Conservation (phyloP, 2,888 invertebrate genomes). For the Furcula furcula region DNA sequence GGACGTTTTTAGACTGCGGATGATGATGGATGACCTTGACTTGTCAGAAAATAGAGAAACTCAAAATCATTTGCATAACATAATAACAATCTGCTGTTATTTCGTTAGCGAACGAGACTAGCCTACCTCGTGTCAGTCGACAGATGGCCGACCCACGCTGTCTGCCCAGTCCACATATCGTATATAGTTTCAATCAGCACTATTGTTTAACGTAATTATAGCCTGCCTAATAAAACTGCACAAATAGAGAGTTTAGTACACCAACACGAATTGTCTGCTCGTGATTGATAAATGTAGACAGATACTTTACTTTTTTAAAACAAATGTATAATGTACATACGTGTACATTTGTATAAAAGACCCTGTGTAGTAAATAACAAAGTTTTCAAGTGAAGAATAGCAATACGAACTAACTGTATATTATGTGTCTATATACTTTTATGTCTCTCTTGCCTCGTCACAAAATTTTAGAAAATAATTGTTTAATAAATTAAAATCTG, state of each 20-base stretch:
- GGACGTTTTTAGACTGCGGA: no score
- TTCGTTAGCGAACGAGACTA: constrained; percentile 20
- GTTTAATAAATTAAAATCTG: no score
- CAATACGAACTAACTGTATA: no score
- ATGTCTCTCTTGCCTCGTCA: no score
- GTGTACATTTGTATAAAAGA: no score
- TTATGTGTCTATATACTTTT: no score
- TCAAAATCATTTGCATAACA: constrained; percentile 18
- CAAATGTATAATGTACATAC: no score
- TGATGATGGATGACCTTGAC: no score
- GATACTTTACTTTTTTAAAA: background rate
- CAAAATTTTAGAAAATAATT: no score
- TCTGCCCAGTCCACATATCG: constrained; percentile 45
- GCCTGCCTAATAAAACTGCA: constrained; percentile 52
- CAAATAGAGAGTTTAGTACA: constrained; percentile 41
- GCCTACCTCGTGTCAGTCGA: constrained; percentile 11
- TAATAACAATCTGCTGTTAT: constrained; percentile 22
- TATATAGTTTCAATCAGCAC: constrained; percentile 53
- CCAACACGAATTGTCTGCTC: constrained; percentile 43
- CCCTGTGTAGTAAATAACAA: no score
- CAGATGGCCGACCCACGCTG: constrained; percentile 48
- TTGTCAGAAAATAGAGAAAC: constrained; percentile 8
- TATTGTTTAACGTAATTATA: constrained; percentile 66
- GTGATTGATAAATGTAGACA: constrained; percentile 1
- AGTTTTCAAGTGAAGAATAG: no score